Evolutionary conservation across 2,888 invertebrate genomes (phyloP).

Genomic region (Nowickia ferox): DNA sequence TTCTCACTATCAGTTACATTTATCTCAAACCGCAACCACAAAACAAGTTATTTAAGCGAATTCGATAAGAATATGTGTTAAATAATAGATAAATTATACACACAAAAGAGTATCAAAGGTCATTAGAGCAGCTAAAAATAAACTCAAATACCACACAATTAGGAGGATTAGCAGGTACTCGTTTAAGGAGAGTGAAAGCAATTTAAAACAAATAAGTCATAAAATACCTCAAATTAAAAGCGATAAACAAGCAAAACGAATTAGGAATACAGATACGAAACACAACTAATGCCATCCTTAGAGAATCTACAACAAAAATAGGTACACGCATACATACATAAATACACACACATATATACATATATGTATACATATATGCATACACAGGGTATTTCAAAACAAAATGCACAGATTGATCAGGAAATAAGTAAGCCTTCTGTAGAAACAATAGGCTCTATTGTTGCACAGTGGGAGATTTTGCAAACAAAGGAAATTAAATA

Average conservation of each 20-base stretch:
- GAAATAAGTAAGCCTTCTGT: no score
- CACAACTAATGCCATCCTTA: constrained; percentile 1
- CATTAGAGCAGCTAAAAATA: constrained; percentile 48
- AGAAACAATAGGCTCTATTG: no score
- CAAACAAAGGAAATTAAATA: no score
- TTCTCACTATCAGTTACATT: background rate
- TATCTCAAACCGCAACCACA: constrained; percentile 31
- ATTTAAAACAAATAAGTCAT: background rate
- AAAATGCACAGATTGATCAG: no score
- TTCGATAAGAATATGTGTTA: constrained; percentile 34
- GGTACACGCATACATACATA: no score
- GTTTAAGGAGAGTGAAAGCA: constrained; percentile 24
- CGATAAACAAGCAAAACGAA: background rate
- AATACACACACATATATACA: no score
- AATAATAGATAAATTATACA: constrained; percentile 43
- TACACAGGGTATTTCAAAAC: no score
- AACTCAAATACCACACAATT: background rate
- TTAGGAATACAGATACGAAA: background rate
- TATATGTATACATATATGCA: no score
- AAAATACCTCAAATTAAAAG: constrained; percentile 15
- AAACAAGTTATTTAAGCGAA: constrained; percentile 10
- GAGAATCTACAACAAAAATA: no score
- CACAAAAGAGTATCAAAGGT: constrained; percentile 48
- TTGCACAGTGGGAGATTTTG: no score
- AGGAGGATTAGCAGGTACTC: background rate